These are phyloP conservation scores for Mya arenaria DNA, from an alignment of 1,140 invertebrate genomes.

Conservation along the genomic window DNA sequence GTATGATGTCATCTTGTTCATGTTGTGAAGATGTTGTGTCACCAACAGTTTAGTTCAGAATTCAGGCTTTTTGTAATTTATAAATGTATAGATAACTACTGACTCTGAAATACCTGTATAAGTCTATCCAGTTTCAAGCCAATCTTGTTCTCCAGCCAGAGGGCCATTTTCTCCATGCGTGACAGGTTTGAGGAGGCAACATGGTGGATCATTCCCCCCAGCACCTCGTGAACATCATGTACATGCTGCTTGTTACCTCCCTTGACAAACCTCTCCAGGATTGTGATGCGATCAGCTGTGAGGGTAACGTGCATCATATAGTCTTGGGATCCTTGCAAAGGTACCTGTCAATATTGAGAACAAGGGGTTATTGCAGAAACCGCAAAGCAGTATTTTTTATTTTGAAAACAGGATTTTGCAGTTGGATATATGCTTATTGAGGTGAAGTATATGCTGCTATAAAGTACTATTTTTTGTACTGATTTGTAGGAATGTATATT, in stretches of 20 bases:
- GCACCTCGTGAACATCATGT: conserved; percentile 47
- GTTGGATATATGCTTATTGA: no score
- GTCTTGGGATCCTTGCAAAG: not conserved
- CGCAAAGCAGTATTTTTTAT: no score
- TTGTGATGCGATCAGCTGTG: not conserved
- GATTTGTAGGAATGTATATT: no score
- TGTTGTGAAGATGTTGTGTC: no score
- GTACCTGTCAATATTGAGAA: conserved; percentile 5
- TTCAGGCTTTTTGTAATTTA: no score
- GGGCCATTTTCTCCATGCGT: conserved; percentile 16
- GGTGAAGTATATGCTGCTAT: no score
- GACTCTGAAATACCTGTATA: conserved; percentile 34
- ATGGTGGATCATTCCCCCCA: conserved; percentile 17
- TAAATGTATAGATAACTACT: no score
- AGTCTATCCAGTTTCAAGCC: conserved; percentile 43
- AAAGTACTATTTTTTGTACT: no score
- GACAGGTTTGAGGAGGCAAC: not conserved
- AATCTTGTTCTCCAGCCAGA: conserved; percentile 31
- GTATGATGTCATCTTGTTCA: no score
- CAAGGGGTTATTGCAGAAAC: no score
- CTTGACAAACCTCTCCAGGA: conserved; percentile 29
- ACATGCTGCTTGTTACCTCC: conserved; percentile 27
- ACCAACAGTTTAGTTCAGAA: no score
- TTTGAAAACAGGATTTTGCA: no score
- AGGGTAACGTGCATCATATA: conserved; percentile 31